Conservation (phyloP, 2,797 vertebrate species). For the Eulemur albifrons region DNA sequence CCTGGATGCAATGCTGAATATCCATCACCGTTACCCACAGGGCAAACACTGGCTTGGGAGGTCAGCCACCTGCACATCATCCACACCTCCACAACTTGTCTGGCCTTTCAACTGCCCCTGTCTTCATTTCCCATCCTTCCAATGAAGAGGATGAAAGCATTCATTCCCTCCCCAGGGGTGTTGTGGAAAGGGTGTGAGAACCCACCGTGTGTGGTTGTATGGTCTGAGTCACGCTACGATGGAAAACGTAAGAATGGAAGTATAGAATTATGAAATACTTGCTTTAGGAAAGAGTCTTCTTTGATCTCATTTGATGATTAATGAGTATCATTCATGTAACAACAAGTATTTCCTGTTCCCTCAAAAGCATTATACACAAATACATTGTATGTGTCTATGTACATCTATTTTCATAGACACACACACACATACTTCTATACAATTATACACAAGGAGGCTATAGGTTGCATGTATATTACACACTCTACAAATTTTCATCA, state of each 20-base stretch:
- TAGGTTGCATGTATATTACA: neutral
- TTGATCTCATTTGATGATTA: neutral
- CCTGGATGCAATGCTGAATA: neutral
- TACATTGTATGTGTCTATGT: neutral
- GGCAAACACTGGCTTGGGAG: neutral
- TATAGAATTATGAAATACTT: neutral
- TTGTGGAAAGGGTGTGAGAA: neutral
- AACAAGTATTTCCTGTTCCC: neutral
- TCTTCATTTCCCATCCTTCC: neutral
- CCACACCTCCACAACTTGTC: neutral
- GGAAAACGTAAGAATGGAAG: neutral
- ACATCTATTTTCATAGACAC: neutral
- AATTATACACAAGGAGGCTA: neutral
- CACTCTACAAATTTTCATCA: neutral
- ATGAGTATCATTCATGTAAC: neutral
- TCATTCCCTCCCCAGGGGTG: neutral
- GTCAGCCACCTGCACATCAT: neutral
- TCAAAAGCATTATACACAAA: neutral
- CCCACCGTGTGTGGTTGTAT: neutral
- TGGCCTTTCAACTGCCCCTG: neutral
- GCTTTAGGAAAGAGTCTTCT: neutral
- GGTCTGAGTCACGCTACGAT: neutral
- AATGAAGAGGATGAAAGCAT: neutral
- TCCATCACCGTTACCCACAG: accelerated
- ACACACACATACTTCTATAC: neutral